phyloP scores from a whole-genome alignment of 1,140 invertebrate species.

The Panonychus citri region DNA sequence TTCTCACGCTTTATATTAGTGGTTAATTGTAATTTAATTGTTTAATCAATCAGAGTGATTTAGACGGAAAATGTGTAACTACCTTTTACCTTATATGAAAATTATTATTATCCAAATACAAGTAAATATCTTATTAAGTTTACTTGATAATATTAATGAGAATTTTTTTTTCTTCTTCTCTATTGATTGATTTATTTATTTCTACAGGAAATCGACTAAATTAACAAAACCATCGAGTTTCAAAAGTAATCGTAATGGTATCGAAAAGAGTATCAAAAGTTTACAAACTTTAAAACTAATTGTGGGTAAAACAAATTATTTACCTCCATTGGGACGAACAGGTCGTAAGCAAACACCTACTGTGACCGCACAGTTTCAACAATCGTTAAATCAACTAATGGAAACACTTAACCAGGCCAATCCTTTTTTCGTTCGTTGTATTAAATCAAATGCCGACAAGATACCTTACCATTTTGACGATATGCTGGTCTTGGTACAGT shows the following conservation, averaged over 20 bases:
- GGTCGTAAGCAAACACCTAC: constrained; percentile 32
- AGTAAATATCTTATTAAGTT: too few species aligned
- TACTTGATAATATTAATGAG: too few species aligned
- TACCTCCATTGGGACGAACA: constrained; percentile 3
- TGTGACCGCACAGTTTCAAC: constrained; percentile 79
- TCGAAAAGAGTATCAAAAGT: constrained; percentile 40
- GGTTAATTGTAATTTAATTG: too few species aligned
- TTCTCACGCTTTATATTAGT: too few species aligned
- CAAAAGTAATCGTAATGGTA: neutral
- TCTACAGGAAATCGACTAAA: constrained; percentile 7
- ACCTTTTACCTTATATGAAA: too few species aligned
- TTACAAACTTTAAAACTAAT: constrained; percentile 68
- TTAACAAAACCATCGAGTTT: neutral
- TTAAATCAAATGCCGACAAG: constrained; percentile 36
- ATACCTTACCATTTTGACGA: constrained; percentile 77
- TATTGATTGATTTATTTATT: neutral
- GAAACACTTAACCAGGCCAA: constrained; percentile 79
- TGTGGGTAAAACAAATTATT: constrained; percentile 25
- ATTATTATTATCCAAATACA: too few species aligned
- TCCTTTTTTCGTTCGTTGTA: constrained; percentile 89
- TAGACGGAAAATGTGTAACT: too few species aligned
- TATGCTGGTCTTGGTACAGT: constrained; percentile 64
- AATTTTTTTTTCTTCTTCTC: neutral
- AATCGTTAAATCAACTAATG: constrained; percentile 70
- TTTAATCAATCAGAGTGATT: too few species aligned